phyloP scores from a whole-genome alignment of 2,888 invertebrate genomes.

The Conus canariensis region DNA sequence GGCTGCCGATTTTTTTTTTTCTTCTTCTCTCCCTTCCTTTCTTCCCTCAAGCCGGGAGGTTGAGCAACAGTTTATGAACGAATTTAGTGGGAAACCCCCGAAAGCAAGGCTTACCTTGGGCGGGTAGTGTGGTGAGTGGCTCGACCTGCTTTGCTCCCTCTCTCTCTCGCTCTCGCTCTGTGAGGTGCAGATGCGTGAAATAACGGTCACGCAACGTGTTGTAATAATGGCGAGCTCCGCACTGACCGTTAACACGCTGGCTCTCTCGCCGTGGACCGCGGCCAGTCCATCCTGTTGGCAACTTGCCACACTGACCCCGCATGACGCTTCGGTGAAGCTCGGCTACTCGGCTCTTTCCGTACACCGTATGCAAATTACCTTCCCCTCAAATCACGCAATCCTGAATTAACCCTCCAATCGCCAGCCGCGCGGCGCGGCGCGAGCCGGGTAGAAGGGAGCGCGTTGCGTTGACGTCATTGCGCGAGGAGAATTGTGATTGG shows the following conservation, averaged over 20 bases:
- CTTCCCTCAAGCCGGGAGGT: not conserved
- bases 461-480: not conserved
- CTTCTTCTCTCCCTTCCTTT: not conserved
- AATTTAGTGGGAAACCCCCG: not conserved
- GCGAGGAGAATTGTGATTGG: not conserved
- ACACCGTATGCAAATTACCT: not conserved
- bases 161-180: not conserved
- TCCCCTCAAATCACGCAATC: not conserved
- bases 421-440: not conserved
- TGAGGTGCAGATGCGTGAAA: not conserved
- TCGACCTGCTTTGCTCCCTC: no score
- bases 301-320: not conserved
- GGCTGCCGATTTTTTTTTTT: not conserved
- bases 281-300: not conserved
- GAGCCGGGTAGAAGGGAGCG: not conserved
- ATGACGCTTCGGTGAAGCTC: not conserved
- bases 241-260: constrained; percentile 11
- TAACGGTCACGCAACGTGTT: not conserved
- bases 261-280: not conserved
- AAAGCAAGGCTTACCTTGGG: not conserved
- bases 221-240: not conserved
- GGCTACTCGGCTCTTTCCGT: not conserved
- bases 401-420: not conserved
- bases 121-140: not conserved
- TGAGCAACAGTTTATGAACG: constrained; percentile 19